A percentile compares a stretch with the other conserved stretches of the same genome.
Evolutionary conservation across 2,888 invertebrate genomes (phyloP).

Genomic region (Athalia rosae): DNA sequence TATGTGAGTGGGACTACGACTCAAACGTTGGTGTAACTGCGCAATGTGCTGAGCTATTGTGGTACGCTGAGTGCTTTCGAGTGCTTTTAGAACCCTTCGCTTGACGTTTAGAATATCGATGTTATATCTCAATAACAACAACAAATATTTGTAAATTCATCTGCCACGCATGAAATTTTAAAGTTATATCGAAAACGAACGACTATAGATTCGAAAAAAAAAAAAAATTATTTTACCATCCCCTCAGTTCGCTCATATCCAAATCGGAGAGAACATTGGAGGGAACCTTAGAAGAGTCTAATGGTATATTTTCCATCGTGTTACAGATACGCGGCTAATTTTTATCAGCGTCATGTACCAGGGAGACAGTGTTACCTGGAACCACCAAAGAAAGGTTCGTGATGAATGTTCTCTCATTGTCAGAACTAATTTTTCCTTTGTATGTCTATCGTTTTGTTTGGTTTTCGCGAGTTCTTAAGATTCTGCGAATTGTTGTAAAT

Average conservation of each 20-base stretch:
- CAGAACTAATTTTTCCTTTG: neutral
- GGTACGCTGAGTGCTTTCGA: conserved; percentile 27
- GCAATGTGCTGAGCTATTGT: conserved; percentile 6
- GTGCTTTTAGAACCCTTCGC: conserved; percentile 31
- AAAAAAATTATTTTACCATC: too few relatives aligned
- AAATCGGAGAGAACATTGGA: neutral
- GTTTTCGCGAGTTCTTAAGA: neutral
- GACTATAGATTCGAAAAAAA: neutral
- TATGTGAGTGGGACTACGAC: neutral
- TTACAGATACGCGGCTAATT: conserved; percentile 27
- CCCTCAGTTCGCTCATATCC: too few relatives aligned
- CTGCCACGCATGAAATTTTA: neutral
- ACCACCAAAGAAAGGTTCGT: conserved; percentile 39
- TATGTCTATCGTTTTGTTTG: neutral
- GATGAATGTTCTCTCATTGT: neutral
- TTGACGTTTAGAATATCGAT: conserved; percentile 35
- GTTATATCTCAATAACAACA: conserved; percentile 20
- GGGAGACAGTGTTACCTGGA: conserved; percentile 5
- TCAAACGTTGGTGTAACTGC: neutral
- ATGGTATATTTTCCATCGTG: conserved; percentile 6
- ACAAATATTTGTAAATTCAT: conserved; percentile 27
- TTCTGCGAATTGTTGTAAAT: neutral
- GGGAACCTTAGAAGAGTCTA: neutral
- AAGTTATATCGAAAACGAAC: neutral
- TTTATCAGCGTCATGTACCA: neutral